Base-by-base conservation (phyloP, 2,113 vertebrate species). In the Ochotona princeps region DNA sequence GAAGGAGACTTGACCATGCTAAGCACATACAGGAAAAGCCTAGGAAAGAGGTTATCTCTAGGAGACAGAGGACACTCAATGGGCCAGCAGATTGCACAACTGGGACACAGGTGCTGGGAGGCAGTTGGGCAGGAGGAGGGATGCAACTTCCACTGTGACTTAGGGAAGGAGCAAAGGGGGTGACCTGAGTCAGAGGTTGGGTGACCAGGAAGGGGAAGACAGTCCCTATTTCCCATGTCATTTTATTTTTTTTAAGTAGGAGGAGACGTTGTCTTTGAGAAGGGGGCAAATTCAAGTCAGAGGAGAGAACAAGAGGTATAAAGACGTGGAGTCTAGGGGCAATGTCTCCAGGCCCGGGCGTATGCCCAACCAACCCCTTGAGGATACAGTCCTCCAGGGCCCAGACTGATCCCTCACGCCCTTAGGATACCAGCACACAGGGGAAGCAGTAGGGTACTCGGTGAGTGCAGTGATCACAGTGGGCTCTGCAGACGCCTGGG, bases 381-480 rank as follows among this genome's bases (percentile, higher is more conserved):
- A 74, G 21, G 44, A 26, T 51, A 72, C 38, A 54, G 23, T 30
- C 66, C 10, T 91, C 15, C 9, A 14, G 61, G 20, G 61, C 38
- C 38, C n/a, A 20, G 28, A 65, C 32, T 18, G 4, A 2, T 20
- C 15, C 9, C 57, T 32, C 18, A 69, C 23, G 54, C 30, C 90
- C 67, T 54, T 12, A 21, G 61, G 30, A 79, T 49, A 23, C 81
- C 49, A 69, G 38, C 38, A 74, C 25, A 3, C 3, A 1, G 69
- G 35, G 73, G 11, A 32, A 69, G 20, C 63, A 47, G 12, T 1
- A 32, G 11, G 54, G 60, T 44, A 13, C 23, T 54, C 38, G 30
- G 60, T 30, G 6, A 5, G 21, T 14, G 67, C 11, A 28, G 6
- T 6, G 30, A 11, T n/a, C 20, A 1, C 1, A 25, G 10, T 4